phyloP scores from a whole-genome alignment of 2,888 invertebrate genomes.

The Polietes domitor region DNA sequence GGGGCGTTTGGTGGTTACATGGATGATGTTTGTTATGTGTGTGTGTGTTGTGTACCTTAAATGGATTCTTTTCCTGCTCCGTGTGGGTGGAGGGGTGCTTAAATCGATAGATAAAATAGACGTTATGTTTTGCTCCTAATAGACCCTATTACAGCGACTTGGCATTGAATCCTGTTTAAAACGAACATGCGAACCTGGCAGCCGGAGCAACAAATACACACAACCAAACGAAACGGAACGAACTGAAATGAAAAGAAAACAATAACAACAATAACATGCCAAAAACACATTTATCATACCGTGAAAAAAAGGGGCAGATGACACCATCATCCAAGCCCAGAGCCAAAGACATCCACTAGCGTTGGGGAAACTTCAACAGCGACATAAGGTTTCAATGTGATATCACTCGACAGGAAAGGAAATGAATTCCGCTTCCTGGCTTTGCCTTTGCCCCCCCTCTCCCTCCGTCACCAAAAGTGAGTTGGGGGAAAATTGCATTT shows the following conservation, averaged over 20 bases:
- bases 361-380: neutral
- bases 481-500: conserved; percentile 3
- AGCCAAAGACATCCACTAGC: neutral
- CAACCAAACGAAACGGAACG: neutral
- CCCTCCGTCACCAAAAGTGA: too few species aligned
- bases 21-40: neutral
- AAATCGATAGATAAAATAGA: conserved; percentile 33
- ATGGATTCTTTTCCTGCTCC: neutral
- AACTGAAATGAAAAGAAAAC: neutral
- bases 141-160: conserved; percentile 28
- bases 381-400: neutral
- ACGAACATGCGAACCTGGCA: conserved; percentile 28
- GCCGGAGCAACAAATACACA: neutral
- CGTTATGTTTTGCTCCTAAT: conserved; percentile 11
- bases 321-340: conserved; percentile 16
- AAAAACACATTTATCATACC: conserved; percentile 41
- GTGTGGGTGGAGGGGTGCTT: neutral
- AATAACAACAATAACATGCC: conserved; percentile 34
- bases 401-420: neutral
- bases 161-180: conserved; percentile 34
- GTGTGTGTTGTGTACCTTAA: neutral
- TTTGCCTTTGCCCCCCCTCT: neutral
- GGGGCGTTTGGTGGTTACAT: neutral
- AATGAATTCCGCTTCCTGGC: conserved; percentile 1
- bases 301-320: conserved; percentile 30